Evolutionary conservation across 2,113 vertebrate species (phyloP).

Genomic region (Dasypus novemcinctus): DNA sequence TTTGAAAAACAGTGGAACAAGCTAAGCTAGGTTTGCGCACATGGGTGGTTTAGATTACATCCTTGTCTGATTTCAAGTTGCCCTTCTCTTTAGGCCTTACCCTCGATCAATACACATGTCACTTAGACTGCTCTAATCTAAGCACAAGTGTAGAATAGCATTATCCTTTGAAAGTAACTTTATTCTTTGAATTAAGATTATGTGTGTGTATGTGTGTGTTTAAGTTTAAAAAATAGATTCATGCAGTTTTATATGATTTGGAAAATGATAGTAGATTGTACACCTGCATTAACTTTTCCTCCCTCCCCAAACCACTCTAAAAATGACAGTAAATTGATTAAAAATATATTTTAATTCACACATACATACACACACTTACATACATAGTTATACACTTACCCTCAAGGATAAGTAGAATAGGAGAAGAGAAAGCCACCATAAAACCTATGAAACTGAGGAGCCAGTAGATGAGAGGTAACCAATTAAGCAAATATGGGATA

Average conservation of each 20-base stretch:
- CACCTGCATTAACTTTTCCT: slow-evolving; percentile 43
- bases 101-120: not conserved
- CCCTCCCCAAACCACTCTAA: not conserved
- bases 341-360: not conserved
- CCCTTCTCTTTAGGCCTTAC: not conserved
- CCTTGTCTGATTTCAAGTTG: slow-evolving; percentile 16
- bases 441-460: slow-evolving; percentile 2
- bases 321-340: not conserved
- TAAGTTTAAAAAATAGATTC: slow-evolving; percentile 41
- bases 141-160: not conserved
- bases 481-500: not conserved
- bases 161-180: slow-evolving; percentile 38
- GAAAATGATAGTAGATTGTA: not conserved
- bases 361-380: not conserved
- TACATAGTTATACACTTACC: accelerated
- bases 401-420: not conserved
- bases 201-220: slow-evolving; percentile 1
- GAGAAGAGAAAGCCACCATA: not conserved
- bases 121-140: not conserved
- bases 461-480: not conserved
- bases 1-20: not conserved
- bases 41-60: not conserved
- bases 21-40: not conserved
- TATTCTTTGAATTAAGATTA: slow-evolving; percentile 3
- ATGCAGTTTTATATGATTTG: slow-evolving; percentile 37